Percentiles rank a stretch among this genome's conserved stretches.
These are phyloP conservation scores for Popillia japonica DNA, from an alignment of 1,140 invertebrate species.

Conservation along the genomic window DNA sequence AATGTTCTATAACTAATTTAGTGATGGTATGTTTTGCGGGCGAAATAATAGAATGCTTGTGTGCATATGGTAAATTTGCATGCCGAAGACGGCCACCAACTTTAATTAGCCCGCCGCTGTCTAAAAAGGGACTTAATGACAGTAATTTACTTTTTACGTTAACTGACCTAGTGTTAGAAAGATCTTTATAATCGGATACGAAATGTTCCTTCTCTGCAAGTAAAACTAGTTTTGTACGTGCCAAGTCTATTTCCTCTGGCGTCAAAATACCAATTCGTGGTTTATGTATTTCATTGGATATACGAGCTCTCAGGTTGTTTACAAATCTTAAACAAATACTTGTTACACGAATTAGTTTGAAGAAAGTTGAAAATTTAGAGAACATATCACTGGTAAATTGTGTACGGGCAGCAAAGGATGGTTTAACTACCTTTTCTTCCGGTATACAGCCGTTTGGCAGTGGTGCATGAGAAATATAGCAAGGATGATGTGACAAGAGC, in stretches of 20 bases:
- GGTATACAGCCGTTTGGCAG: not conserved
- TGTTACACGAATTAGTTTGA: not conserved
- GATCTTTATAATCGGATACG: slow-evolving; percentile 48
- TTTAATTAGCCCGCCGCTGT: slow-evolving; percentile 47
- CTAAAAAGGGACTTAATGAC: slow-evolving; percentile 49
- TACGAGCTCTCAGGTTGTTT: slow-evolving; percentile 39
- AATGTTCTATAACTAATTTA: slow-evolving; percentile 42
- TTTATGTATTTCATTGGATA: slow-evolving; percentile 37
- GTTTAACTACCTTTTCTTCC: not conserved
- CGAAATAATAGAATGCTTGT: slow-evolving; percentile 45
- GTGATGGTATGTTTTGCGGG: slow-evolving; percentile 43
- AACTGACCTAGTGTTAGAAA: slow-evolving; percentile 49
- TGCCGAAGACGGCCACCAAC: slow-evolving; percentile 51
- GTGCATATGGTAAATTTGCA: slow-evolving; percentile 42
- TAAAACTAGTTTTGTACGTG: not conserved
- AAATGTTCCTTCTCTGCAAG: not conserved
- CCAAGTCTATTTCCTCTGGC: slow-evolving; percentile 26
- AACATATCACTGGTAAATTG: not conserved
- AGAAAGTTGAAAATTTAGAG: not conserved
- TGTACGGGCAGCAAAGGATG: not conserved
- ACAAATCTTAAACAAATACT: not conserved
- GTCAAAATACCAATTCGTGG: slow-evolving; percentile 56
- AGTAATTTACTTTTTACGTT: slow-evolving; percentile 54
- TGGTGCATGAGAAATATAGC: not conserved
- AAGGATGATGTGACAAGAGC: not conserved